These are phyloP conservation scores for Chlorodrepanis virens DNA, from an alignment of 2,113 vertebrate genomes.

Conservation along the genomic window DNA sequence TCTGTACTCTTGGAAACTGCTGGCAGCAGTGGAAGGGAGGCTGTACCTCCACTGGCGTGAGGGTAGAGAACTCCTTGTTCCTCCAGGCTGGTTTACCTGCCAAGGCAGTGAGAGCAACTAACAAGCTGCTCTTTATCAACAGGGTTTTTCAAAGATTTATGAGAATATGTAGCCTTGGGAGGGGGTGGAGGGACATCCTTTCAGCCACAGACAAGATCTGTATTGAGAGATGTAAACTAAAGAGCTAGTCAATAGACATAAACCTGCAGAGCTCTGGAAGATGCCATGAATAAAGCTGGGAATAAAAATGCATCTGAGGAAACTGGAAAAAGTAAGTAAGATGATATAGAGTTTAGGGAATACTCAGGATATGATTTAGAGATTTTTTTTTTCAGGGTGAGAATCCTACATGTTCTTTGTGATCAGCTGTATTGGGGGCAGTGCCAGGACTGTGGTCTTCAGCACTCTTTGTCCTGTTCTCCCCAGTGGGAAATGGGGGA, in stretches of 20 bases:
- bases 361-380: neutral
- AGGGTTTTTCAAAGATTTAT: neutral
- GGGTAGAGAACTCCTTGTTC: neutral
- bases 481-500: neutral
- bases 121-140: neutral
- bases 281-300: neutral
- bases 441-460: neutral
- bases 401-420: neutral
- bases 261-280: neutral
- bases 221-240: neutral
- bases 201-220: neutral
- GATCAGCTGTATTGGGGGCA: neutral
- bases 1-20: neutral
- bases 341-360: neutral
- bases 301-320: neutral
- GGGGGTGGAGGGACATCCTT: neutral
- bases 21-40: neutral
- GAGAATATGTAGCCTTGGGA: neutral
- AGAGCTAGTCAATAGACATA: neutral
- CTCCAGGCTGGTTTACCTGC: neutral
- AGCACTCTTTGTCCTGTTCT: neutral
- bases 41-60: neutral
- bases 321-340: neutral
- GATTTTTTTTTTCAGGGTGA: neutral
- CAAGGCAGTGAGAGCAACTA: neutral